Percentiles rank a stretch among this genome's conserved stretches.
Conservation (phyloP, 2,797 vertebrate species). For the Neosalanx taihuensis region DNA sequence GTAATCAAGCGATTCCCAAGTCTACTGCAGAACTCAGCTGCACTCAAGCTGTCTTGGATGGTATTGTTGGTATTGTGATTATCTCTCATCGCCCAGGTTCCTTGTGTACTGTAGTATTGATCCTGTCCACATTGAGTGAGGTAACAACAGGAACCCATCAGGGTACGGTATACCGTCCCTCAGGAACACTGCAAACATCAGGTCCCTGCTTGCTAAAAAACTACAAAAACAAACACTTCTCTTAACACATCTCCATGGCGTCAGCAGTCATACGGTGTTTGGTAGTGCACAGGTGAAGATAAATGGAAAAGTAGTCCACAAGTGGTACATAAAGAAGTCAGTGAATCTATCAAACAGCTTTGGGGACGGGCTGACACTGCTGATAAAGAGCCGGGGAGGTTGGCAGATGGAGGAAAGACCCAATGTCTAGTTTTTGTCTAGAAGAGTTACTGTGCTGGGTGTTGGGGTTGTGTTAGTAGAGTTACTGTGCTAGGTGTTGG, state of each 20-base stretch:
- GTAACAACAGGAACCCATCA: slow-evolving; percentile 11
- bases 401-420: slow-evolving; percentile 21
- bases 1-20: not conserved
- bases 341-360: slow-evolving; percentile 31
- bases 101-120: not conserved
- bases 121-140: slow-evolving; percentile 3
- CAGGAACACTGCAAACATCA: slow-evolving; percentile 7
- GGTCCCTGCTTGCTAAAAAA: not conserved
- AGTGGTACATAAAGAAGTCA: slow-evolving; percentile 31
- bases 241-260: not conserved
- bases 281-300: not conserved
- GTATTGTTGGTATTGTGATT: not conserved
- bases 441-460: too few species aligned
- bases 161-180: not conserved
- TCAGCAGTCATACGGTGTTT: slow-evolving; percentile 6
- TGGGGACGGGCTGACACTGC: slow-evolving; percentile 7
- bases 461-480: too few species aligned
- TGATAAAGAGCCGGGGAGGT: slow-evolving; percentile 7
- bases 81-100: too few species aligned
- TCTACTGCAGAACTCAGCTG: not conserved
- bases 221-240: not conserved
- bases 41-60: not conserved
- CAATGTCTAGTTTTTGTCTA: slow-evolving; percentile 14
- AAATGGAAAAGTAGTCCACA: slow-evolving; percentile 32
- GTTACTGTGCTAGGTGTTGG: too few species aligned